Base-by-base conservation (phyloP, 2,888 invertebrate species). In the Chrysodeixis includens region DNA sequence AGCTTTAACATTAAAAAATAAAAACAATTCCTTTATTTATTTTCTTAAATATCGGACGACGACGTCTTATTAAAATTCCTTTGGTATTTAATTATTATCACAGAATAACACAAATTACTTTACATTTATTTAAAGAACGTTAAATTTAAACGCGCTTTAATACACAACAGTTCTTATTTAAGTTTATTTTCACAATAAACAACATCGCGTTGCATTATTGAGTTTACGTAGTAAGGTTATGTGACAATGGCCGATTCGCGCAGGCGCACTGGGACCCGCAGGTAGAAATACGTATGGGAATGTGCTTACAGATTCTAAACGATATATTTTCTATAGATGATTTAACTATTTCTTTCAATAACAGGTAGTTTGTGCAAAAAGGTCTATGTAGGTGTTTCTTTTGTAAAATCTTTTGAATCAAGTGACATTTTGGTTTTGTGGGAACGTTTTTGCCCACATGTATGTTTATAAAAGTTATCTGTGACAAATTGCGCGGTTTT, bases 181-280 rank as follows among this genome's bases (percentile, higher is more conserved):
- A 53, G 22, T 67, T 69, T 73, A 66, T 65, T 66, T 46, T 57
- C 57, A 69, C 61, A 66, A 60, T 73, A 78, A 82, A 79, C 80
- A 74, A 65, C 74, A 74, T 83, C 73, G 71, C 67, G 78, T 84
- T 84, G 85, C 82, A 85, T 86, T 84, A 83, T 82, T 85, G 75
- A 81, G 76, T 85, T 87, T 86, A 85, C 84, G 81, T 76, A 73
- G 83, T 74, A 71, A 92, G 91, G 93, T 93, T 93, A 93, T 91
- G 86, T 87, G 83, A 90, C 91, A 92, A 90, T 90, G 88, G 90
- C 76, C 76, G 79, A 69, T 83, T 74, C 90, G 92, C 94, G 93
- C 94, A 94, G 91, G 85, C 86, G 91, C 90, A 88, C 80, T 90
- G 79, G 79, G 76, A 69, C 55, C 26, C 67, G 58, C 87, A 88